Percentiles rank a stretch among this genome's conserved stretches.
phyloP scores from a whole-genome alignment of 2,797 vertebrate species.

The Valencia hispanica region DNA sequence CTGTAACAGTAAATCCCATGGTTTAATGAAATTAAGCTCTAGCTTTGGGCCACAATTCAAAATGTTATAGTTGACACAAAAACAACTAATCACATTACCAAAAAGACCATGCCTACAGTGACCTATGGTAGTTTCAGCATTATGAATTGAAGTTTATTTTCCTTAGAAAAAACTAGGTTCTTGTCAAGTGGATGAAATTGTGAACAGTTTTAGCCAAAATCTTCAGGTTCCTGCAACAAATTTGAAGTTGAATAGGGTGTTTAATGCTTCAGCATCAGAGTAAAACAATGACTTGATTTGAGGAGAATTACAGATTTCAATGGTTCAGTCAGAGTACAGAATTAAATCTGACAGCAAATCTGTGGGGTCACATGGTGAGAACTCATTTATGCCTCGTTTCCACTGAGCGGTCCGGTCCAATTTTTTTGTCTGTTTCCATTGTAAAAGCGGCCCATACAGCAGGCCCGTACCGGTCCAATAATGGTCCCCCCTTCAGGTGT shows the following conservation, averaged over 20 bases:
- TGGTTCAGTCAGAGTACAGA: too few relatives aligned
- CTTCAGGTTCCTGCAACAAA: neutral
- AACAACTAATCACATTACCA: neutral
- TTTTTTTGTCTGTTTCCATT: too few relatives aligned
- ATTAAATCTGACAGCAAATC: too few relatives aligned
- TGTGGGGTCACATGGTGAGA: too few relatives aligned
- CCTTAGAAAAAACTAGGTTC: neutral
- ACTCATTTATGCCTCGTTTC: too few relatives aligned
- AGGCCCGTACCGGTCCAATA: too few relatives aligned
- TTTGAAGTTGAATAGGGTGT: neutral
- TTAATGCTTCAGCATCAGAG: neutral
- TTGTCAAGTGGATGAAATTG: neutral
- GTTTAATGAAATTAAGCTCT: neutral
- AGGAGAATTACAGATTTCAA: neutral
- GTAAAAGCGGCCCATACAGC: too few relatives aligned
- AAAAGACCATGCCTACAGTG: neutral
- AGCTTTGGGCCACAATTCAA: neutral
- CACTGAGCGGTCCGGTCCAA: too few relatives aligned
- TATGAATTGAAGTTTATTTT: neutral
- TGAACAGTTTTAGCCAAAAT: neutral
- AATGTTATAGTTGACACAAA: neutral
- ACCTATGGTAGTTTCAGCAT: neutral
- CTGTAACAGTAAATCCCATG: neutral
- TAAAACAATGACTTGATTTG: neutral
- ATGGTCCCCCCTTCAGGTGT: too few relatives aligned